phyloP scores from a whole-genome alignment of 1,140 invertebrate species.

The Drosophila elegans region DNA sequence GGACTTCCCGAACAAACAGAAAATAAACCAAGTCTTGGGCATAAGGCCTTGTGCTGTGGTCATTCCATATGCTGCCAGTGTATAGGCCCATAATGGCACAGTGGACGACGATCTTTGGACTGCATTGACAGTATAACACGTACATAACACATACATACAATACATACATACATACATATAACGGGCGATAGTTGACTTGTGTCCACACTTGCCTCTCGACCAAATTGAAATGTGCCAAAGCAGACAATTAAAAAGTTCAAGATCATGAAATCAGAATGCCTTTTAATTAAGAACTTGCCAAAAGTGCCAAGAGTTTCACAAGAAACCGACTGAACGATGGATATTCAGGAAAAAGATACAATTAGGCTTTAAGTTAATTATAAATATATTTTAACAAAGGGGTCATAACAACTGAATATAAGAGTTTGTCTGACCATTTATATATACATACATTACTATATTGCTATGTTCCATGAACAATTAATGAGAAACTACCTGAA shows the following conservation, averaged over 20 bases:
- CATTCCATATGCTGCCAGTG: constrained; percentile 43
- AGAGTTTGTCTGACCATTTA: too few relatives aligned
- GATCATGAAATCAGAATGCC: constrained; percentile 1
- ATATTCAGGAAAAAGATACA: too few relatives aligned
- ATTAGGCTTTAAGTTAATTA: too few relatives aligned
- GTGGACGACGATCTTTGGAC: constrained; percentile 24
- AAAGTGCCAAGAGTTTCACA: not conserved
- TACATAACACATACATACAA: too few relatives aligned
- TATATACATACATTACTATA: too few relatives aligned
- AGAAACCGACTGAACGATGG: too few relatives aligned
- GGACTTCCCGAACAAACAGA: constrained; percentile 23
- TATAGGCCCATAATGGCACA: constrained; percentile 42
- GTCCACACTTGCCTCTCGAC: not conserved
- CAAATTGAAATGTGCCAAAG: not conserved
- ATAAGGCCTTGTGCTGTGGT: constrained; percentile 43
- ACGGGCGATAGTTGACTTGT: not conserved
- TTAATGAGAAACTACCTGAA: too few relatives aligned
- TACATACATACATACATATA: too few relatives aligned
- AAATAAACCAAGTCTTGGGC: constrained; percentile 42
- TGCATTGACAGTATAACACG: constrained; percentile 4
- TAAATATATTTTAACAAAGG: too few relatives aligned
- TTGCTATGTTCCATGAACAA: too few relatives aligned
- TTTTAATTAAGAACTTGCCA: not conserved
- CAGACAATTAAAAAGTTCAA: not conserved
- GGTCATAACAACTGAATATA: too few relatives aligned